Evolutionary conservation across 2,113 vertebrate species (phyloP).

Genomic region (Pluvialis apricaria): DNA sequence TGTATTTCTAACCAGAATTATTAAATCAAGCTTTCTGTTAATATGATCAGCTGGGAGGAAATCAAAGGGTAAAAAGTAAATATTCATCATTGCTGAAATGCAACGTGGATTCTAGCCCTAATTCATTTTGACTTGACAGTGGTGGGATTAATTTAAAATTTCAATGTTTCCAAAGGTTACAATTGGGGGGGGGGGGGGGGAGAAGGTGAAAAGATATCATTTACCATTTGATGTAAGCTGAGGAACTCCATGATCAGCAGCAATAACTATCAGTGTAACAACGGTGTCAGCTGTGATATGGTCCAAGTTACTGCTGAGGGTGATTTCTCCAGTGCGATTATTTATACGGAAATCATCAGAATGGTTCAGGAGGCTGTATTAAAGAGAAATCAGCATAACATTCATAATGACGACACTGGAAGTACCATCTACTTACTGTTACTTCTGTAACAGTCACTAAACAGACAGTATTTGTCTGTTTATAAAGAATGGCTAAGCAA

Average conservation of each 20-base stretch:
- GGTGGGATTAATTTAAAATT: background rate
- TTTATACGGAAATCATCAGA: constrained; percentile 70
- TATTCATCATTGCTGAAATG: background rate
- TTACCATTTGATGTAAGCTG: constrained; percentile 72
- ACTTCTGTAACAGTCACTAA: background rate
- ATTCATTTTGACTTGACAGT: background rate
- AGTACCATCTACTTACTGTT: background rate
- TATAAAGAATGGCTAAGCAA: background rate
- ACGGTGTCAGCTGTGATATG: constrained; percentile 58
- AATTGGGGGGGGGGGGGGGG: accelerated
- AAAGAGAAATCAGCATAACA: background rate
- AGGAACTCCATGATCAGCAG: constrained; percentile 72
- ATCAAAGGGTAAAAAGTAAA: background rate
- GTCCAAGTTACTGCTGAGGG: constrained; percentile 59
- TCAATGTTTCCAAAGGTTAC: background rate
- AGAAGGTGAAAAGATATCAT: background rate
- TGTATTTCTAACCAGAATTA: background rate
- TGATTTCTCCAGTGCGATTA: constrained; percentile 69
- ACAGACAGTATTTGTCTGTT: background rate
- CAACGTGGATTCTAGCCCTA: background rate
- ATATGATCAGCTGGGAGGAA: background rate
- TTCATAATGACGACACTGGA: background rate
- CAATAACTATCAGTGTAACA: constrained; percentile 63
- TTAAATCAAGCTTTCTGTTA: background rate
- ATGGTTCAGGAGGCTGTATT: constrained; percentile 63